phyloP scores from a whole-genome alignment of 2,113 vertebrate species.

The Dunckerocampus dactyliophorus region DNA sequence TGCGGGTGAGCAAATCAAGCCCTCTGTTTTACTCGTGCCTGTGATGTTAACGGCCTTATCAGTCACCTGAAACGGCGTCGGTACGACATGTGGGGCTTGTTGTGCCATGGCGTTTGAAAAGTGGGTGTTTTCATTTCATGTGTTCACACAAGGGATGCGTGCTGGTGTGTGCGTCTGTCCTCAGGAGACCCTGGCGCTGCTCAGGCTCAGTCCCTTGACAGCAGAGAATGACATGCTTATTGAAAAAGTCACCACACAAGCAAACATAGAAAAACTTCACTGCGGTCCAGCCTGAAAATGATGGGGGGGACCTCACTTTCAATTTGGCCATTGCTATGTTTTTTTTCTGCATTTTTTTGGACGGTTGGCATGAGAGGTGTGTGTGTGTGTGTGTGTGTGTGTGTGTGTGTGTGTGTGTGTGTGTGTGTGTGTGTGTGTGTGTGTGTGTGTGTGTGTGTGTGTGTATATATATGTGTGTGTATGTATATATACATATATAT shows the following conservation, averaged over 20 bases:
- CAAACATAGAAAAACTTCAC: constrained; percentile 61
- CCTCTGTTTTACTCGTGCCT: no score
- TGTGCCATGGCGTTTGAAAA: no score
- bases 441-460: background rate
- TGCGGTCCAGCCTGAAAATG: constrained; percentile 76
- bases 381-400: background rate
- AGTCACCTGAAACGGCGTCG: no score
- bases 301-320: constrained; percentile 70
- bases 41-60: no score
- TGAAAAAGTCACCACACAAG: constrained; percentile 52
- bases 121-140: background rate
- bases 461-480: background rate
- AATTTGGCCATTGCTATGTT: constrained; percentile 74
- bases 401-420: background rate
- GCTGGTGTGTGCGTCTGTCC: background rate
- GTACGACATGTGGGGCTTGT: no score
- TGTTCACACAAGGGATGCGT: background rate
- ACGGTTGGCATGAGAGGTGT: background rate
- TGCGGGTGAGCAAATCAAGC: no score
- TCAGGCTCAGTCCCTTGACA: constrained; percentile 37
- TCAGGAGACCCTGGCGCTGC: constrained; percentile 25
- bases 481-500: constrained; percentile 11
- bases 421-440: background rate
- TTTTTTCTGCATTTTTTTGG: background rate
- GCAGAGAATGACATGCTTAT: constrained; percentile 57